A percentile compares a stretch with the other conserved stretches of the same genome.
These are phyloP conservation scores for Pterostichus niger DNA, from an alignment of 2,888 invertebrate genomes.

Conservation along the genomic window DNA sequence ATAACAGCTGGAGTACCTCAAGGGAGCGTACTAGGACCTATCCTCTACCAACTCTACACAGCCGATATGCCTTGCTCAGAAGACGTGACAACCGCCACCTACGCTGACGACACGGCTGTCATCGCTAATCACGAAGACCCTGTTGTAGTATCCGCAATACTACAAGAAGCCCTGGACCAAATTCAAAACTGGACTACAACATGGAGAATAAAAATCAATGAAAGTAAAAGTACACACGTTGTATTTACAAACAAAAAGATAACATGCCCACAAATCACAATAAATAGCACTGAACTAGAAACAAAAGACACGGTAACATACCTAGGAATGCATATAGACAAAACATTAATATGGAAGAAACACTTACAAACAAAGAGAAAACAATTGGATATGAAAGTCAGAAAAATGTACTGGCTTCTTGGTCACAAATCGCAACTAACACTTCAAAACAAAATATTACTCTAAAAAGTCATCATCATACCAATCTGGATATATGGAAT, in stretches of 20 bases:
- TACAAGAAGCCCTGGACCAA: conserved; percentile 54
- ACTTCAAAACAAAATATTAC: too few relatives aligned
- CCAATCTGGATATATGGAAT: conserved; percentile 20
- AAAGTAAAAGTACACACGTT: conserved; percentile 67
- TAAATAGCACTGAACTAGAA: conserved; percentile 9
- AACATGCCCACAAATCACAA: conserved; percentile 29
- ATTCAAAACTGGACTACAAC: conserved; percentile 65
- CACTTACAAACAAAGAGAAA: too few relatives aligned
- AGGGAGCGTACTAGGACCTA: neutral
- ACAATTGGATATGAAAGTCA: too few relatives aligned
- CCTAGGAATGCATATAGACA: conserved; percentile 11
- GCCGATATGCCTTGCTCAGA: conserved; percentile 7
- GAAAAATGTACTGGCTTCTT: too few relatives aligned
- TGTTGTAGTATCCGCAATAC: neutral
- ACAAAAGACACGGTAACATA: conserved; percentile 31
- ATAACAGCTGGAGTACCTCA: neutral
- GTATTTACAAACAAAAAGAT: conserved; percentile 67
- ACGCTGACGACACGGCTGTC: conserved; percentile 50
- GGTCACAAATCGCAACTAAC: too few relatives aligned
- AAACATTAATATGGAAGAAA: conserved; percentile 49
- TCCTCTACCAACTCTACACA: too few relatives aligned
- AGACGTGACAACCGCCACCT: conserved; percentile 5
- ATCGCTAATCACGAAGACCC: conserved; percentile 37
- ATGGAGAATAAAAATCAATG: conserved; percentile 52
- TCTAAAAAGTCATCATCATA: too few relatives aligned